Evolutionary conservation across 2,113 vertebrate species (phyloP).

Genomic region (Egretta garzetta): DNA sequence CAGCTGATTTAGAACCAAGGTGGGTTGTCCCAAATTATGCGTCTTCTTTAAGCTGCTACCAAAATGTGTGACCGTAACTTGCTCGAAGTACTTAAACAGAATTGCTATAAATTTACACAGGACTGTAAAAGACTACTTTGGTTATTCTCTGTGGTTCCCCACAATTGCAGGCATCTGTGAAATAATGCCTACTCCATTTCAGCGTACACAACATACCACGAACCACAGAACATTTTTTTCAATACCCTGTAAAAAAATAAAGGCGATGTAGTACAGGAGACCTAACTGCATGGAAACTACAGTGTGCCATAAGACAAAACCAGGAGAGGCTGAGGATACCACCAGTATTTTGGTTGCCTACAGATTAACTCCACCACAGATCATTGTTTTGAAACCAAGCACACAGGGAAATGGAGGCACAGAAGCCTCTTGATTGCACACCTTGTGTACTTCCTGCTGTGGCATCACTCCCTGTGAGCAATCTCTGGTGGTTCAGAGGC

Average conservation of each 20-base stretch:
- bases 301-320: not conserved
- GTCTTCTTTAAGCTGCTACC: not conserved
- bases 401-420: not conserved
- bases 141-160: not conserved
- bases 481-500: not conserved
- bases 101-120: not conserved
- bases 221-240: not conserved
- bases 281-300: not conserved
- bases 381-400: not conserved
- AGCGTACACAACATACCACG: not conserved
- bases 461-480: not conserved
- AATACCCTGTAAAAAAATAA: not conserved
- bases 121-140: not conserved
- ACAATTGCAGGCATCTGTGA: not conserved
- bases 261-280: not conserved
- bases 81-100: not conserved
- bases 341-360: not conserved
- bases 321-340: not conserved
- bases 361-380: not conserved
- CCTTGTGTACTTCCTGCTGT: not conserved
- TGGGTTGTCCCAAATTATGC: not conserved
- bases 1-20: not conserved
- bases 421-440: not conserved
- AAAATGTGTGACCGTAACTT: not conserved
- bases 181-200: not conserved